Evolutionary conservation across 2,888 invertebrate genomes (phyloP).

Genomic region (Diarsia mendica): DNA sequence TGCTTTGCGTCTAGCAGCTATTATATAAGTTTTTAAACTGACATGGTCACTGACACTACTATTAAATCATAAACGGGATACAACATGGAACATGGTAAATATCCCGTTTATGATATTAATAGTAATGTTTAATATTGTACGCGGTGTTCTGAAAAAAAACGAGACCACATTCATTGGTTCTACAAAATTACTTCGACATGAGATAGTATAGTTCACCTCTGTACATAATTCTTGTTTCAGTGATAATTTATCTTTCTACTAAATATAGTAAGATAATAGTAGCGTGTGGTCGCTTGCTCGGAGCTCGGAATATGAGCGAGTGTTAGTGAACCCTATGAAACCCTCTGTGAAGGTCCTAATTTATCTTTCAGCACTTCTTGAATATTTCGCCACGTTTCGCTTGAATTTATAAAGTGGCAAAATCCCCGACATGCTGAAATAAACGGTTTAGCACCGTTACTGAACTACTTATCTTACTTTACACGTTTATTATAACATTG

Average conservation of each 20-base stretch:
- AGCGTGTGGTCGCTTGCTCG: slow-evolving; percentile 5
- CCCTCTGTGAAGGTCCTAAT: slow-evolving; percentile 37
- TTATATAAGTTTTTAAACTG: no score
- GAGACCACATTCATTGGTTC: neutral
- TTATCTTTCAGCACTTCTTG: slow-evolving; percentile 53
- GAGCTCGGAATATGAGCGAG: slow-evolving; percentile 6
- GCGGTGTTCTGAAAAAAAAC: neutral
- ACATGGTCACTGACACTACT: no score
- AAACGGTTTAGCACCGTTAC: slow-evolving; percentile 30
- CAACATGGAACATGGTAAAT: no score
- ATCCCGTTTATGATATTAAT: no score
- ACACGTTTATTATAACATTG: slow-evolving; percentile 8
- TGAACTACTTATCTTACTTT: slow-evolving; percentile 5
- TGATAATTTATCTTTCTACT: neutral
- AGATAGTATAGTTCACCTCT: neutral
- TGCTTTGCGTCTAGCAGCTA: neutral
- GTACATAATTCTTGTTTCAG: neutral
- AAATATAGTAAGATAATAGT: neutral
- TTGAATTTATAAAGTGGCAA: slow-evolving; percentile 48
- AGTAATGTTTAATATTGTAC: neutral
- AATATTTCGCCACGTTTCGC: slow-evolving; percentile 41
- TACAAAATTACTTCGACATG: neutral
- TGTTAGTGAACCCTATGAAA: slow-evolving; percentile 30
- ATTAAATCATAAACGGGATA: no score
- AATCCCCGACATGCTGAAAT: slow-evolving; percentile 30